Conservation (phyloP, 2,797 vertebrate genomes). For the Mastacembelus armatus region DNA sequence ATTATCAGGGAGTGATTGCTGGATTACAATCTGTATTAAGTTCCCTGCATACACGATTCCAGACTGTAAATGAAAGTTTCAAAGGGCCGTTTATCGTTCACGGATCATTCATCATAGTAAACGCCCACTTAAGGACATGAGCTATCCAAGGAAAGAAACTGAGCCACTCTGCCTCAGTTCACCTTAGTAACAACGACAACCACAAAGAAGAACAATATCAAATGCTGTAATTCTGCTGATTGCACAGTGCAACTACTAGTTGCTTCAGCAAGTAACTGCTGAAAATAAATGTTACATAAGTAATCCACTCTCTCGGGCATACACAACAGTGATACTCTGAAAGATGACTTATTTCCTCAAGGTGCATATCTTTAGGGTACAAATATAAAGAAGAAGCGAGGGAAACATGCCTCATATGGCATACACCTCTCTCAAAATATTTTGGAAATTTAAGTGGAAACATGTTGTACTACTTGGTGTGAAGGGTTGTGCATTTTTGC, state of each 20-base stretch:
- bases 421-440: constrained; percentile 41
- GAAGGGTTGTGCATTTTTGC: constrained; percentile 57
- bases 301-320: constrained; percentile 51
- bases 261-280: constrained; percentile 61
- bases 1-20: constrained; percentile 37
- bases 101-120: constrained; percentile 35
- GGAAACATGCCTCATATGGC: constrained; percentile 48
- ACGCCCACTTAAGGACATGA: constrained; percentile 52
- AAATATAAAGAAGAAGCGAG: constrained; percentile 53
- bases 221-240: constrained; percentile 63
- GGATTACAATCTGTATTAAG: constrained; percentile 27
- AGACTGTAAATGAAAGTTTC: constrained; percentile 29
- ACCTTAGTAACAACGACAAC: constrained; percentile 34
- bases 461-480: constrained; percentile 69
- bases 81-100: constrained; percentile 47
- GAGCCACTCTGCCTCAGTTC: constrained; percentile 33
- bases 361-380: constrained; percentile 65
- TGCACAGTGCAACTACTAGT: constrained; percentile 73
- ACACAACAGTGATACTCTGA: constrained; percentile 64
- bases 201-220: constrained; percentile 52
- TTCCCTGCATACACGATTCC: constrained; percentile 17
- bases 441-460: constrained; percentile 52
- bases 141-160: constrained; percentile 28
- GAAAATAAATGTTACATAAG: constrained; percentile 64
- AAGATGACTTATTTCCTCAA: constrained; percentile 67